Percentiles rank a stretch among this genome's conserved stretches.
Evolutionary conservation across 2,113 vertebrate genomes (phyloP).

Genomic region (Protomyctophum bolini): DNA sequence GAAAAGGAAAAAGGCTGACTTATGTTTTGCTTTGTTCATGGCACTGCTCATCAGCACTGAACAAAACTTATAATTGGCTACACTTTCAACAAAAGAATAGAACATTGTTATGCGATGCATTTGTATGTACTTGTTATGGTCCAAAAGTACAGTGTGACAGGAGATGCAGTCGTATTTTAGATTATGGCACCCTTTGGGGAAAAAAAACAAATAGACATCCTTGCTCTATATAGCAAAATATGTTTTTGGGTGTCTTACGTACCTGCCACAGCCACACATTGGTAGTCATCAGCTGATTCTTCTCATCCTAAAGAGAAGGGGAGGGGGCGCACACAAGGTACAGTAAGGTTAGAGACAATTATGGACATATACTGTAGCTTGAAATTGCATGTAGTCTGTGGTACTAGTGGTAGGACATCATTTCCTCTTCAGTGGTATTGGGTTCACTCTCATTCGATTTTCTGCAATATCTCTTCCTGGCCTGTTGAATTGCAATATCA

Average conservation of each 20-base stretch:
- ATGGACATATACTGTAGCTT: neutral
- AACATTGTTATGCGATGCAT: too few species aligned
- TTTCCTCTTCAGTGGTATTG: conserved; percentile 6
- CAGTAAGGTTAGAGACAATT: too few species aligned
- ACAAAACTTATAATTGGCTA: too few species aligned
- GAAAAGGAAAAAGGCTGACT: too few species aligned
- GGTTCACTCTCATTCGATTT: conserved; percentile 16
- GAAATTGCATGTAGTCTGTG: conserved; percentile 7
- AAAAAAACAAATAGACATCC: too few species aligned
- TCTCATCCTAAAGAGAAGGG: conserved; percentile 86
- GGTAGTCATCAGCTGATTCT: conserved; percentile 98
- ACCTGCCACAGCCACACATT: conserved; percentile 92
- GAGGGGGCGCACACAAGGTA: neutral
- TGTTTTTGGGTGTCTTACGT: conserved; percentile 10
- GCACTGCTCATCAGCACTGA: too few species aligned
- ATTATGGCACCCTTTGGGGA: too few species aligned
- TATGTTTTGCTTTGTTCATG: too few species aligned
- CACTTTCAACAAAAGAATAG: too few species aligned
- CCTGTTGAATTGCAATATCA: neutral
- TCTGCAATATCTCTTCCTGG: neutral
- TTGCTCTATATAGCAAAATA: neutral
- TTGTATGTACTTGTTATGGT: too few species aligned
- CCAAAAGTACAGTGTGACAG: too few species aligned
- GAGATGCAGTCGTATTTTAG: too few species aligned
- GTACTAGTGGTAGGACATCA: neutral